These are phyloP conservation scores for Urocolius indicus DNA, from an alignment of 2,113 vertebrate genomes.

Conservation along the genomic window DNA sequence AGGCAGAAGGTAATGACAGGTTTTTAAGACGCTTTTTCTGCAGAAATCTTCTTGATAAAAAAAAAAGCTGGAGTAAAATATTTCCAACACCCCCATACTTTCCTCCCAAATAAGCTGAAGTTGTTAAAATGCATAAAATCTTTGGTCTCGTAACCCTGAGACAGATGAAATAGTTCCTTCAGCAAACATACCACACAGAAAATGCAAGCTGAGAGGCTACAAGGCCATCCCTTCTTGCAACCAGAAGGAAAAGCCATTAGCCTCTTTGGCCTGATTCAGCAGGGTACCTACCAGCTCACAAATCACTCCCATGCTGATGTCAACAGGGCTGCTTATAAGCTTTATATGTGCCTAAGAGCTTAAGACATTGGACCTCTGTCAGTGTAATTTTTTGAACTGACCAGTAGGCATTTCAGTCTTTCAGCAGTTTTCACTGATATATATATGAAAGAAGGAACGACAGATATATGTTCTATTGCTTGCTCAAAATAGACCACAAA, in stretches of 20 bases:
- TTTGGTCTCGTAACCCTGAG: not conserved
- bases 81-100: not conserved
- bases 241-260: constrained; percentile 3
- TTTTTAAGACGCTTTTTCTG: not conserved
- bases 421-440: not conserved
- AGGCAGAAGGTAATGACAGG: not conserved
- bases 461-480: not conserved
- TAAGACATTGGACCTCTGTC: not conserved
- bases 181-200: not conserved
- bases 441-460: fast-evolving
- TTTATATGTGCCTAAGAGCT: not conserved
- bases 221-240: not conserved
- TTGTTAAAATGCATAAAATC: not conserved
- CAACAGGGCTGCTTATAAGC: not conserved
- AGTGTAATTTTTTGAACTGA: not conserved
- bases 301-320: not conserved
- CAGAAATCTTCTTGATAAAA: not conserved
- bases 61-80: not conserved
- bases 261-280: constrained; percentile 23
- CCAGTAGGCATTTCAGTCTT: not conserved
- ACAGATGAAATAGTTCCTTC: not conserved
- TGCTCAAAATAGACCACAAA: constrained; percentile 28
- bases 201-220: not conserved
- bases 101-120: not conserved
- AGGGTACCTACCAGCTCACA: not conserved